Percentiles rank a stretch among this genome's conserved stretches.
Evolutionary conservation across 2,797 vertebrate species (phyloP).

Genomic region (Hippopotamyrus pictus): DNA sequence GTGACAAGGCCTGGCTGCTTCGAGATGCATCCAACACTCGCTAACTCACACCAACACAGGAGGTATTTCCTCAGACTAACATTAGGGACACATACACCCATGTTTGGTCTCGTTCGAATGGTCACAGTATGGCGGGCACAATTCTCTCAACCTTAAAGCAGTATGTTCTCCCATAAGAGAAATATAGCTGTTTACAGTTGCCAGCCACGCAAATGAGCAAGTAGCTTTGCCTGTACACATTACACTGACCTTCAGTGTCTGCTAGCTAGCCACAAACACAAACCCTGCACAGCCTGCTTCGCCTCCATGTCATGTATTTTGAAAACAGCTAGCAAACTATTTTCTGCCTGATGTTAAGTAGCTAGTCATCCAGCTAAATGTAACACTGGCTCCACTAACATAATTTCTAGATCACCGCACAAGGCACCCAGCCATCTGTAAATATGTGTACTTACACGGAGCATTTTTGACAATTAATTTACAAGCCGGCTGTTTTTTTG

Average conservation of each 20-base stretch:
- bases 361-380: neutral
- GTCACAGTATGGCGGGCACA: too few relatives aligned
- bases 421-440: neutral
- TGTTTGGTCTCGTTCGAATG: too few relatives aligned
- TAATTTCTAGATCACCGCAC: neutral
- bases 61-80: too few relatives aligned
- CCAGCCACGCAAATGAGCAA: neutral
- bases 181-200: neutral
- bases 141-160: too few relatives aligned
- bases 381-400: neutral
- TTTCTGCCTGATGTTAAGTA: neutral
- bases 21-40: too few relatives aligned
- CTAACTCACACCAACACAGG: too few relatives aligned
- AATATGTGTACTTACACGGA: neutral
- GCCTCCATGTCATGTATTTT: neutral
- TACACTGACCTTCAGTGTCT: neutral
- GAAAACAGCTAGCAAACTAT: neutral
- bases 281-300: neutral
- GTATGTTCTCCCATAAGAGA: too few relatives aligned
- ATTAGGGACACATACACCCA: too few relatives aligned
- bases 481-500: neutral
- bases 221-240: neutral
- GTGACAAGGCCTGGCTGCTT: too few relatives aligned
- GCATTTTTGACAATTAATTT: neutral
- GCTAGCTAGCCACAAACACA: neutral